These are phyloP conservation scores for Platalea minor DNA, from an alignment of 2,797 vertebrate species.

Conservation along the genomic window DNA sequence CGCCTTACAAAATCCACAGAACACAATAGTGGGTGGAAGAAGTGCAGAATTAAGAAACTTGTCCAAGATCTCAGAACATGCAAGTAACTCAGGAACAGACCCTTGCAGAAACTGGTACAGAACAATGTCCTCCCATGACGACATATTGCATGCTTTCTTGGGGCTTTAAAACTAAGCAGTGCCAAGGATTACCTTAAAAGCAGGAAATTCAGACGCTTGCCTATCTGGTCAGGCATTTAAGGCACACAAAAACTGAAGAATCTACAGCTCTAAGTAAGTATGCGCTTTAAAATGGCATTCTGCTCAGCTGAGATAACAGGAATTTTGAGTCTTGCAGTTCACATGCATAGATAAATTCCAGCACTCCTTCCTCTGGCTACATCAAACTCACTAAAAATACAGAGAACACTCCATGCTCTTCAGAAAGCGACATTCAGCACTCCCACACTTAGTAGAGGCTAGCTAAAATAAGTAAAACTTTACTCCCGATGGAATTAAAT, in stretches of 20 bases:
- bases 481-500: background rate
- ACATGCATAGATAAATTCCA: background rate
- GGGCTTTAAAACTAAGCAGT: background rate
- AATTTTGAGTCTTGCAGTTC: background rate
- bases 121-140: background rate
- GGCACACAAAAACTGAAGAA: background rate
- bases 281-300: background rate
- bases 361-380: background rate
- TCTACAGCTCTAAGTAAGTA: background rate
- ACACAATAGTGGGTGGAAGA: background rate
- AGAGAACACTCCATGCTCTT: background rate
- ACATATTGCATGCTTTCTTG: background rate
- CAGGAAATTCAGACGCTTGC: background rate
- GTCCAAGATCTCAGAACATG: background rate
- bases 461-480: constrained; percentile 23
- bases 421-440: background rate
- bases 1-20: background rate
- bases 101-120: background rate
- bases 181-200: background rate
- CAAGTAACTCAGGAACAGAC: background rate
- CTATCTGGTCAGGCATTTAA: background rate
- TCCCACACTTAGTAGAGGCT: background rate
- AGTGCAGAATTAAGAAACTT: background rate
- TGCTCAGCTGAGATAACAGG: background rate
- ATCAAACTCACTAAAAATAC: background rate